phyloP scores from a whole-genome alignment of 2,888 invertebrate genomes.

The Heliconius hortense region DNA sequence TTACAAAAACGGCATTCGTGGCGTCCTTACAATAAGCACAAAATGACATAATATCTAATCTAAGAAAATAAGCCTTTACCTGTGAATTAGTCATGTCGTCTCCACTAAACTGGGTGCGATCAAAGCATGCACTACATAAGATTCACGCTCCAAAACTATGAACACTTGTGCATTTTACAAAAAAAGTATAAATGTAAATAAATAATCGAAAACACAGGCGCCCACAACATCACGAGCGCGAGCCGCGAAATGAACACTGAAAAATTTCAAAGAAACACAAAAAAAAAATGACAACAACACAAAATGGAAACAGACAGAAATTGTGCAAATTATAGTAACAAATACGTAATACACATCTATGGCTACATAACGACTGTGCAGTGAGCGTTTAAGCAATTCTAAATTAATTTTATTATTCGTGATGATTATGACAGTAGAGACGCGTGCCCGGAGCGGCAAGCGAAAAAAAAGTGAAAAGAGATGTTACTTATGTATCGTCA shows the following conservation, averaged over 20 bases:
- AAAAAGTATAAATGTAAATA: constrained; percentile 63
- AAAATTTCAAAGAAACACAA: constrained; percentile 68
- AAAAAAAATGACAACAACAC: constrained; percentile 68
- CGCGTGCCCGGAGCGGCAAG: constrained; percentile 67
- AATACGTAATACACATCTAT: constrained; percentile 44
- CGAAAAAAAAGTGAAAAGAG: constrained; percentile 80
- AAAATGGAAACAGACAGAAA: constrained; percentile 51
- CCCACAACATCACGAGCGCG: constrained; percentile 76
- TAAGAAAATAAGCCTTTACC: constrained; percentile 68
- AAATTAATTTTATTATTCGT: constrained; percentile 56
- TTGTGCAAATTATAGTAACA: constrained; percentile 51
- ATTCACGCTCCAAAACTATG: constrained; percentile 70
- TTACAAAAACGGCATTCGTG: constrained; percentile 1
- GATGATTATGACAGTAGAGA: constrained; percentile 55
- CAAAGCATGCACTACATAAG: constrained; percentile 77
- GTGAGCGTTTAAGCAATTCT: constrained; percentile 51
- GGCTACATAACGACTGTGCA: constrained; percentile 44
- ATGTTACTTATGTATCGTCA: constrained; percentile 47
- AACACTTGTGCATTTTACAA: constrained; percentile 72
- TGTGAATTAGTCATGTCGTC: constrained; percentile 84
- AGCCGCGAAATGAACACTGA: constrained; percentile 73
- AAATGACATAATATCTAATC: constrained; percentile 4
- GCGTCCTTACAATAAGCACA: constrained; percentile 8
- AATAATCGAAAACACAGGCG: constrained; percentile 72
- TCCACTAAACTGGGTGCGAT: constrained; percentile 68